Conservation (phyloP, 2,113 vertebrate genomes). For the Suncus etruscus region DNA sequence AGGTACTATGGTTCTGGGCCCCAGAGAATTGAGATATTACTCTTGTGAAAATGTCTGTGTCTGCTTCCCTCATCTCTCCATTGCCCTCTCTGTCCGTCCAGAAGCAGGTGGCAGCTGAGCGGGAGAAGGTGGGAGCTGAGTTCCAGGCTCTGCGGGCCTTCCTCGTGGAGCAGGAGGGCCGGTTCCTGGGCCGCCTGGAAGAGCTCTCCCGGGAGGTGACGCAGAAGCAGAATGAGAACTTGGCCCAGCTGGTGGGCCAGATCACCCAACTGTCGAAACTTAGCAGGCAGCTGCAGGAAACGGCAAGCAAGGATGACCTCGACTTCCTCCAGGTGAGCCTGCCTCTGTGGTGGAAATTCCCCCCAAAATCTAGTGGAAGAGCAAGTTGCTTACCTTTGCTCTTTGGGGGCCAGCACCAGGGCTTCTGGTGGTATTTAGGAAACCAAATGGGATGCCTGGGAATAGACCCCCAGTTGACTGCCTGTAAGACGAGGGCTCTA, state of each 20-base stretch:
- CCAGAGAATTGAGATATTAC: too few species aligned
- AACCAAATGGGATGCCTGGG: too few species aligned
- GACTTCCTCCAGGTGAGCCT: conserved; percentile 86
- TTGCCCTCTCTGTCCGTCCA: conserved; percentile 44
- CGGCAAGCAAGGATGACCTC: conserved; percentile 81
- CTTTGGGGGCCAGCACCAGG: too few species aligned
- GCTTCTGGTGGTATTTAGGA: not conserved
- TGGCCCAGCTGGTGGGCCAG: conserved; percentile 83
- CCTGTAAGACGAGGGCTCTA: too few species aligned
- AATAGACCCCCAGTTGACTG: too few species aligned
- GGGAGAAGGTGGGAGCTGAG: conserved; percentile 84
- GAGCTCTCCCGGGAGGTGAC: conserved; percentile 84
- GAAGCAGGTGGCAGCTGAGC: conserved; percentile 80
- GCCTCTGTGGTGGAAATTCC: not conserved
- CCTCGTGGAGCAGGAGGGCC: conserved; percentile 85
- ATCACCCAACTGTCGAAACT: conserved; percentile 87
- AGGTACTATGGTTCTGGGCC: too few species aligned
- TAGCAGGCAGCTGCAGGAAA: conserved; percentile 87
- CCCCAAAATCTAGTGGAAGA: too few species aligned
- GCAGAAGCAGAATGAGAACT: conserved; percentile 86
- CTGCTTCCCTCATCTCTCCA: not conserved
- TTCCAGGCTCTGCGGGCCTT: conserved; percentile 86
- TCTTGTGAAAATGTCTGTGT: not conserved
- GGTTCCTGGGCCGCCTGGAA: conserved; percentile 86
- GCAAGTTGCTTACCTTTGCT: too few species aligned